Base-by-base conservation (phyloP, 2,113 vertebrate species). In the Butorides virescens region DNA sequence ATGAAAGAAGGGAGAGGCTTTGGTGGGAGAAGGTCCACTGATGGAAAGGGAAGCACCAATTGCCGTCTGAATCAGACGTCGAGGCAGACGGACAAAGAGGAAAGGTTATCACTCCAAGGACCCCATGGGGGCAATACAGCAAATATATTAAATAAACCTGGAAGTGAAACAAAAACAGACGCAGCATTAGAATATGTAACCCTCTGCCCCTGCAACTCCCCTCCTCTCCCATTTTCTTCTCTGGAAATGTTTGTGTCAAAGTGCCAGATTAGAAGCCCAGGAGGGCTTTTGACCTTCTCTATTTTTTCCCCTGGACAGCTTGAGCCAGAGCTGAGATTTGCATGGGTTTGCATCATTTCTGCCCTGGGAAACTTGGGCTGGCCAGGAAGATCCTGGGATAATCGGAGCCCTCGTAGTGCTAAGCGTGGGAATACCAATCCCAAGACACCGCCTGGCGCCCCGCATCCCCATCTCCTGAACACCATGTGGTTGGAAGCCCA, bases 41-140 rank as follows among this genome's bases (percentile, higher is more conserved):
- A 94, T 90, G 96, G 95, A 66, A 91, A 95, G 95, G 97, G 96
- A 97, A 98, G 98, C 98, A 98, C 98, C 98, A 98, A 94, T 98
- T 97, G 98, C 97, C 63, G 96, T 97, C 98, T 97, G 98, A 97
- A 97, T 97, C 97, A 97, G 97, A 97, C 97, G 81, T 93, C 90
- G 97, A 98, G 97, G 97, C 98, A 97, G 98, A 98, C 78, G 90
- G 97, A 97, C 96, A 97, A 96, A 98, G 94, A 98, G 94, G 95
- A 98, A 96, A 94, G 98, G 97, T 98, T 96, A 94, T 98, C 98
- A 97, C 97, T 98, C 98, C 97, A 93, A 97, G 96, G 97, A 98
- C 98, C 98, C 98, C 98, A 98, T 98, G 96, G 98, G 98, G 98
- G 98, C 97, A 87, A 98, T 98, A 98, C 97, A 98, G 97, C 95